Base-by-base conservation (phyloP, 2,113 vertebrate species). In the Indicator indicator region DNA sequence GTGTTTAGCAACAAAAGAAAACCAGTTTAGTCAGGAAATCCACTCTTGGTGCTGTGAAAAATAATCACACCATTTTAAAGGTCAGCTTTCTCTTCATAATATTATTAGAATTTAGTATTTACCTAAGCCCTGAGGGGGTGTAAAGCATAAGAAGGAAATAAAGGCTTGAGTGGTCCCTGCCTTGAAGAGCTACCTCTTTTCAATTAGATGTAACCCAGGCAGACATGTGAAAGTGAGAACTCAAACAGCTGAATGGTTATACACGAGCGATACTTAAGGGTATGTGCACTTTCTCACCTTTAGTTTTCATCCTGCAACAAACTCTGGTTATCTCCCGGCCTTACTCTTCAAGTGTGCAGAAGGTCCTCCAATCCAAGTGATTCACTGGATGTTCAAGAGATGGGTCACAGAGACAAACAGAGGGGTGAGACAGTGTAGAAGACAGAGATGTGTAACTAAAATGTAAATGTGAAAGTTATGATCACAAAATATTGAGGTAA, bases 1-100 rank as follows among this genome's bases (percentile, higher is more conserved):
- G 28, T 63, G 38, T 85, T 84, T 69, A 91, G 59, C 60, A 89
- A 42, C 32, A 90, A 75, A 9, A 86, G 28, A 88, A 87, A 95
- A 85, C 19, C 65, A 55, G 16, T 17, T 50, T 70, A 80, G n/a
- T 93, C 88, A 92, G 50, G 88, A 93, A 95, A 93, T 24, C 42
- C 30, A 60, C 91, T 90, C 55, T 83, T 72, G 93, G 13, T 81
- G 16, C 56, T 83, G 26, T 82, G 46, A 71, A 86, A 86, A 94
- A 68, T 81, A 93, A 83, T 86, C 56, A 62, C 4, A 18, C 68
- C 36, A 32, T 46, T 78, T 10, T 64, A 71, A 80, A 81, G 21
- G 33, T 46, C 2, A 5, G 6, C 9, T 74, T 73, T 68, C 16
- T 28, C 26, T 58, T 32, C 21, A 75, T 36, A 46, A 13, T 71